A percentile compares a stretch with the other conserved stretches of the same genome.
Evolutionary conservation across 2,888 invertebrate genomes (phyloP).

Genomic region (Hanleya hanleyi): DNA sequence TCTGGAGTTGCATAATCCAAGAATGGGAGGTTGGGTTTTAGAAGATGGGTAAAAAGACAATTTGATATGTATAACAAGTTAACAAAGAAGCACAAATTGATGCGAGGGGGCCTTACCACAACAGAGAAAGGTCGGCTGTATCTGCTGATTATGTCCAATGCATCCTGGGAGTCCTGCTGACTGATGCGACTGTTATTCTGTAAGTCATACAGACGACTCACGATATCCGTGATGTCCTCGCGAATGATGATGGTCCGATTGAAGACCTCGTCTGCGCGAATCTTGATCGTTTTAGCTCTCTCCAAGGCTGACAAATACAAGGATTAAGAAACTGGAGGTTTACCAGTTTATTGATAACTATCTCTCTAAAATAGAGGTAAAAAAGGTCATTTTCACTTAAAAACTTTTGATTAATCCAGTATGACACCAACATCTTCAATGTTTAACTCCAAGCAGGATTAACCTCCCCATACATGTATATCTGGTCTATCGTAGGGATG

Average conservation of each 20-base stretch:
- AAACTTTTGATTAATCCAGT: neutral
- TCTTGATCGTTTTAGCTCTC: neutral
- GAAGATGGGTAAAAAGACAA: too few species aligned
- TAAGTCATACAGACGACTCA: slow-evolving; percentile 65
- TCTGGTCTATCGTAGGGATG: too few species aligned
- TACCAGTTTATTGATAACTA: neutral
- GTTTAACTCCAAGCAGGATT: too few species aligned
- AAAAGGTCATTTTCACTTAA: neutral
- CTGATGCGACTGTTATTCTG: slow-evolving; percentile 54
- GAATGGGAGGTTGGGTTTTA: too few species aligned
- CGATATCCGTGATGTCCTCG: slow-evolving; percentile 64
- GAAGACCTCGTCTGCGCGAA: neutral
- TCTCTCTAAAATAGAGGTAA: too few species aligned
- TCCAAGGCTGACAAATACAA: slow-evolving; percentile 8
- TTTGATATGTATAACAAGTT: too few species aligned
- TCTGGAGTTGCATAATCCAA: too few species aligned
- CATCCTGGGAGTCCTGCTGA: slow-evolving; percentile 39
- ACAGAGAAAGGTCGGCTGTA: neutral
- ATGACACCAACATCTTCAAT: too few species aligned
- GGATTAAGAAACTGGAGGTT: too few species aligned
- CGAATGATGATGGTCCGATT: slow-evolving; percentile 8
- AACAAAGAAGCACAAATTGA: too few species aligned
- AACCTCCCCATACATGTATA: too few species aligned
- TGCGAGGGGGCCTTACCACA: neutral
- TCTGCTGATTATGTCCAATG: slow-evolving; percentile 48